Percentiles rank a stretch among this genome's conserved stretches.
These are phyloP conservation scores for Alcedo atthis DNA, from an alignment of 2,797 vertebrate genomes.

Conservation along the genomic window DNA sequence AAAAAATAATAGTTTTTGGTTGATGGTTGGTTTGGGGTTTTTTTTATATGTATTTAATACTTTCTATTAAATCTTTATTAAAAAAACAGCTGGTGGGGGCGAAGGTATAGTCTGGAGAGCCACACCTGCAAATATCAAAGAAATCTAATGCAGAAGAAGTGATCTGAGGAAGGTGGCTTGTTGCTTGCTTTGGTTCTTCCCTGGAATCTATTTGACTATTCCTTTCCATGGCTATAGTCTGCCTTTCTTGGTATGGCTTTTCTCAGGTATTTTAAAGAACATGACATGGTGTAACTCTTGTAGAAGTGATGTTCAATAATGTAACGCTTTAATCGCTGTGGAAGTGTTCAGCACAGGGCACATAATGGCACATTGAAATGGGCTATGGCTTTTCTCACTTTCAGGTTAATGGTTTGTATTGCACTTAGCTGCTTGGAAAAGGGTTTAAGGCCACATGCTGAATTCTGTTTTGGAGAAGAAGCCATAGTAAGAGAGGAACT, in stretches of 20 bases:
- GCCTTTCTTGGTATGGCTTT: neutral
- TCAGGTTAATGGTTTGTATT: neutral
- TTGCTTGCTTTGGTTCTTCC: neutral
- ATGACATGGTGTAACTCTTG: neutral
- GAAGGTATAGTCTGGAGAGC: neutral
- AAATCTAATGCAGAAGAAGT: neutral
- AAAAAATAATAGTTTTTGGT: too few relatives aligned
- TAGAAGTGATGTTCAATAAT: neutral
- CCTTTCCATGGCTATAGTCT: neutral
- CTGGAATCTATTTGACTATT: neutral
- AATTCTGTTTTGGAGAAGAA: neutral
- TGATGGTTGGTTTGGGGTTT: too few relatives aligned
- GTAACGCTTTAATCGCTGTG: neutral
- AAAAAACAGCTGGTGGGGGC: accelerated
- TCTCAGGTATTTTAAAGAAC: neutral
- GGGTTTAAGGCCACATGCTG: neutral
- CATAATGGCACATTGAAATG: neutral
- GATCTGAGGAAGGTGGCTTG: neutral
- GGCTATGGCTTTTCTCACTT: neutral
- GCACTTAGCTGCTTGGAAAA: neutral
- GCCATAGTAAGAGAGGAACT: neutral
- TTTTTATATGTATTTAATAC: neutral
- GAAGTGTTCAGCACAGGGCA: neutral
- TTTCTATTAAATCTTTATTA: neutral
- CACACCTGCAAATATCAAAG: accelerated